Conservation (phyloP, 2,113 vertebrate genomes). For the Pavo muticus region DNA sequence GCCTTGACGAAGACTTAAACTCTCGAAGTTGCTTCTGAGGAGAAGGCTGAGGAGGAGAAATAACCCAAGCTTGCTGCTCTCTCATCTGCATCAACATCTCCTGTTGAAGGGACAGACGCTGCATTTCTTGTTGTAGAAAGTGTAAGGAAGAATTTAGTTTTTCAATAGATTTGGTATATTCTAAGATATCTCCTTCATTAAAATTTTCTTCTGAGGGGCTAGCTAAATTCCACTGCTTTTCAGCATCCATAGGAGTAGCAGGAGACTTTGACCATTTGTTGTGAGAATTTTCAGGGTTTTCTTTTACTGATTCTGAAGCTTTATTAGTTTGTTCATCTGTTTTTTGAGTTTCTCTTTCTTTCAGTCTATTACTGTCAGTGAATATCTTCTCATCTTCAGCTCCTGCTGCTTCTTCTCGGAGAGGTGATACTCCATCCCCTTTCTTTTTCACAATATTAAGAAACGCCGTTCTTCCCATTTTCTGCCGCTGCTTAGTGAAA, state of each 20-base stretch:
- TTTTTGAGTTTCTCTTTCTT: slow-evolving; percentile 70
- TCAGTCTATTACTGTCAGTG: slow-evolving; percentile 63
- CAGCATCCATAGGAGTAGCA: slow-evolving; percentile 69
- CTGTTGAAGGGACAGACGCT: slow-evolving; percentile 94
- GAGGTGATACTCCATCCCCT: slow-evolving; percentile 86
- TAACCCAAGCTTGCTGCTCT: slow-evolving; percentile 93
- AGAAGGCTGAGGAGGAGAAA: slow-evolving; percentile 87
- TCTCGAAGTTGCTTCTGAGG: slow-evolving; percentile 87
- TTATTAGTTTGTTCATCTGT: slow-evolving; percentile 56
- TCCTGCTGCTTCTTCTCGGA: slow-evolving; percentile 84
- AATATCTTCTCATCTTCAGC: slow-evolving; percentile 81
- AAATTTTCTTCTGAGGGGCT: slow-evolving; percentile 84
- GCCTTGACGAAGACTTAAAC: slow-evolving; percentile 81
- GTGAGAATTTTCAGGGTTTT: slow-evolving; percentile 69
- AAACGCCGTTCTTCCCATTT: slow-evolving; percentile 95
- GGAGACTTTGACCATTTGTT: slow-evolving; percentile 85
- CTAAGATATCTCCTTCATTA: slow-evolving; percentile 88
- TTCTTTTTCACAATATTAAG: slow-evolving; percentile 94
- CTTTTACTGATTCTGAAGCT: slow-evolving; percentile 67
- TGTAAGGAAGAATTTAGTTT: slow-evolving; percentile 93
- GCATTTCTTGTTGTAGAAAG: slow-evolving; percentile 96
- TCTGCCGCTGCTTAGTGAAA: slow-evolving; percentile 93
- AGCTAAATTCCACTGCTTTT: slow-evolving; percentile 79
- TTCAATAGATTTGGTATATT: slow-evolving; percentile 95
- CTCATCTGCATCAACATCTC: slow-evolving; percentile 98